A percentile compares a stretch with the other conserved stretches of the same genome.
These are phyloP conservation scores for Erynnis tages DNA, from an alignment of 2,888 invertebrate species.

Conservation along the genomic window DNA sequence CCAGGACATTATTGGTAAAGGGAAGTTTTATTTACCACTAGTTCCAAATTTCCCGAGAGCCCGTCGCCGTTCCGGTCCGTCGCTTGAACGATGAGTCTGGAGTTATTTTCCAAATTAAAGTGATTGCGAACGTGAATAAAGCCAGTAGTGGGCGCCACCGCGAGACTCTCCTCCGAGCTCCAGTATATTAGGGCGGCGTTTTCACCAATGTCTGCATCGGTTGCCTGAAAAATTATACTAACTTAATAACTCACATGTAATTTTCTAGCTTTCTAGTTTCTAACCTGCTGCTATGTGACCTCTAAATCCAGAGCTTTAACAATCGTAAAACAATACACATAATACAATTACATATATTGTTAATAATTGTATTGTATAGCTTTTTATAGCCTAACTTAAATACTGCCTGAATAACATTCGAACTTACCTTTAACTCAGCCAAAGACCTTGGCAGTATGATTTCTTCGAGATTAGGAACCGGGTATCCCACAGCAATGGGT, in stretches of 20 bases:
- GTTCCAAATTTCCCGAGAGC: slow-evolving; percentile 52
- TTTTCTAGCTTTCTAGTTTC: no score
- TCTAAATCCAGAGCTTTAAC: no score
- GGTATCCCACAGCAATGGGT: slow-evolving; percentile 72
- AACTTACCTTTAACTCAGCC: slow-evolving; percentile 65
- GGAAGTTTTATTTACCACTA: slow-evolving; percentile 53
- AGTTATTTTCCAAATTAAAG: slow-evolving; percentile 54
- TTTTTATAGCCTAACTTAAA: no score
- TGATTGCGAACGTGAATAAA: slow-evolving; percentile 75
- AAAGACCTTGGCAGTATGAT: slow-evolving; percentile 67
- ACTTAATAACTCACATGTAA: no score
- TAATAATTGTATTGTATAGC: no score
- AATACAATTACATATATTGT: no score
- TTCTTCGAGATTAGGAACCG: slow-evolving; percentile 57
- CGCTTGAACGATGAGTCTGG: slow-evolving; percentile 56
- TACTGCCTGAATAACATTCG: background rate
- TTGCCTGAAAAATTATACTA: slow-evolving; percentile 59
- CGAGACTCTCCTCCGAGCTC: slow-evolving; percentile 65
- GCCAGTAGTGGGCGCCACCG: slow-evolving; percentile 81
- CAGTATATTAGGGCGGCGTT: slow-evolving; percentile 74
- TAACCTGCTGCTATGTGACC: no score
- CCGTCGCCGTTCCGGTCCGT: slow-evolving; percentile 68
- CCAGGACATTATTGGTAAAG: no score
- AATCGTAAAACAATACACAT: no score
- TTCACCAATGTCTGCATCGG: slow-evolving; percentile 78